Conservation (phyloP, 2,113 vertebrate genomes). For the Rhipidura dahli region DNA sequence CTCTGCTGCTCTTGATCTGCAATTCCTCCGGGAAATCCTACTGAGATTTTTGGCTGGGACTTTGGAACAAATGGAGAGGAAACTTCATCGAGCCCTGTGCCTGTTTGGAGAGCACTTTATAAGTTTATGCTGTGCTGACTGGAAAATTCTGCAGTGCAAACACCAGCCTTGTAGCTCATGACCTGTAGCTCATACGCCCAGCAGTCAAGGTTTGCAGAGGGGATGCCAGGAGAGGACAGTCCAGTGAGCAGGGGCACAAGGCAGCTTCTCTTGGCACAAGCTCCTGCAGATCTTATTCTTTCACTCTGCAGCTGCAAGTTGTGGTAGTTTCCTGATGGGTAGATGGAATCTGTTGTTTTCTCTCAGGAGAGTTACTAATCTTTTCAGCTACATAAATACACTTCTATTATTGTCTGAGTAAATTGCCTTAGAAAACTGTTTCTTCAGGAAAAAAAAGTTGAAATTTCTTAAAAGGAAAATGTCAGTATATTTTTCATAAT, state of each 20-base stretch:
- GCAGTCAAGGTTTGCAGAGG: neutral
- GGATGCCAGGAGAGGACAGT: neutral
- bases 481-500: conserved; percentile 48
- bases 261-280: neutral
- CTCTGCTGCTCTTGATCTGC: neutral
- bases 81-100: conserved; percentile 12
- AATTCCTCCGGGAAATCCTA: conserved; percentile 32
- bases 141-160: conserved; percentile 51
- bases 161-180: neutral
- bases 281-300: neutral
- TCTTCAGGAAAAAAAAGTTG: conserved; percentile 20
- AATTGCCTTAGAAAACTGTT: conserved; percentile 59
- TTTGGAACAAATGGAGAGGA: conserved; percentile 56
- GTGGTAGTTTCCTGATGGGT: neutral
- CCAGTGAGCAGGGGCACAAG: neutral
- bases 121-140: conserved; percentile 45
- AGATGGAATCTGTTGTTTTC: conserved; percentile 56
- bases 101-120: conserved; percentile 51
- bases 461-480: conserved; percentile 55
- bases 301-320: neutral
- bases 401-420: conserved; percentile 58
- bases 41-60: conserved; percentile 47
- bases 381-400: conserved; percentile 63
- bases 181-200: neutral
- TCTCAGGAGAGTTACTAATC: conserved; percentile 63